Base-by-base conservation (phyloP, 2,888 invertebrate species). In the Conchocele bisecta region DNA sequence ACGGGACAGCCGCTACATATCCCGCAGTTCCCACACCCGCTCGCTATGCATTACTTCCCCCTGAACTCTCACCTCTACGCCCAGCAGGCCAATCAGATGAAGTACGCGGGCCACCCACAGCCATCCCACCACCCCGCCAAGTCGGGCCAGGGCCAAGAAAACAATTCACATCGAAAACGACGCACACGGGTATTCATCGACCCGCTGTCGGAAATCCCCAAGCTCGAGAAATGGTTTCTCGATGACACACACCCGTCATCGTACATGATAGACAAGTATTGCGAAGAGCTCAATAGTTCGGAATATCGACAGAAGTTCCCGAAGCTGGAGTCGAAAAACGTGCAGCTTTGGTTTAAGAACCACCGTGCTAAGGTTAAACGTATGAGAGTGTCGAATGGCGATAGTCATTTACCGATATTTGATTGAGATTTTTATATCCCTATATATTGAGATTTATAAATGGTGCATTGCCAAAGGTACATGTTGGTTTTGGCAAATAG, bases 301-400 rank as follows among this genome's bases (percentile, higher is more conserved):
- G 97, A 97, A 58, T 99, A 99, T 91, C 92, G 99, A 88, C 98
- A 98, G 92, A 98, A 99, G 92, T 99, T 99, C 91, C 99, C 99
- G 1, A 95, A 97, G n/a, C 93, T 99, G 75, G 99, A 99, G 91
- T 97, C 98, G 44, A 99, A 99, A 93, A 99, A 99, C 91, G 98
- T 99, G 81, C 99, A 99, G 92, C 98, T 99, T 91, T 99, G 99
- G 99, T 99, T 98, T 92, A 98, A 98, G 92, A 99, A 99, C 91
- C 95, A 99, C 44, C 94, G 99, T 66, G 99, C 99, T 83, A 99
- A 99, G 92, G 98, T 98, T 92, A 99, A 99, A 93, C 94, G 99
- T 70, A 93, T 98, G 85, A 75, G 86, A 48, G 42, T 85, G 28
- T 81, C 76, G 6, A 60, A 59, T 54, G 64, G 70, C 17, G 68